Conservation (phyloP, 2,113 vertebrate species). For the Mus musculus region GRCm39 chr14:79252001-79252500, state of each 20-base stretch:
- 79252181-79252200: conserved; percentile 2
- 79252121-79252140: background rate
- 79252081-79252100: background rate
- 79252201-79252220: conserved; percentile 4
- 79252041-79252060: background rate
- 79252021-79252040: background rate
- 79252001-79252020: background rate
- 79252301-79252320: conserved; percentile 12
- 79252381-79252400: conserved; percentile 6
- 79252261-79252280: conserved; percentile 27
- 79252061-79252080: background rate
- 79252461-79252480: too few relatives aligned
- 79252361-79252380: background rate
- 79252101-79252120: background rate
- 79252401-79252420: too few relatives aligned
- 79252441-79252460: too few relatives aligned
- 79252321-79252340: conserved; percentile 16
- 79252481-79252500: too few relatives aligned
- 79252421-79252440: too few relatives aligned
- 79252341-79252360: background rate
- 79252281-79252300: conserved; percentile 16
- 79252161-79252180: background rate
- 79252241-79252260: conserved; percentile 1
- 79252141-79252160: background rate
- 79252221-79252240: background rate